Evolutionary conservation across 2,888 invertebrate genomes (phyloP).

Genomic region (Elegia similella): DNA sequence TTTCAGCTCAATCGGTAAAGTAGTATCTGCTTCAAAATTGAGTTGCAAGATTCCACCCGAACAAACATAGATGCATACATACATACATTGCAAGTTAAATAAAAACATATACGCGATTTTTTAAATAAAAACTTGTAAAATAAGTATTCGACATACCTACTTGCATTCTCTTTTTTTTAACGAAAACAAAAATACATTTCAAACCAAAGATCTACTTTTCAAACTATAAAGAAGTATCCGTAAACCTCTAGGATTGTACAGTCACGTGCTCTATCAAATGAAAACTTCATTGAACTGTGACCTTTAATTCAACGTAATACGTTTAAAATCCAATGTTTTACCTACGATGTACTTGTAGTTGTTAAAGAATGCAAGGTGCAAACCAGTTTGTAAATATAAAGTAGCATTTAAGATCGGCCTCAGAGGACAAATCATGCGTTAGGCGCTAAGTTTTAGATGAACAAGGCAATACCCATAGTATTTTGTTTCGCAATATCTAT

Average conservation of each 20-base stretch:
- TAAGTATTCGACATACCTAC: not conserved
- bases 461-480: not conserved
- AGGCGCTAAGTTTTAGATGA: slow-evolving; percentile 32
- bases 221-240: too few species aligned
- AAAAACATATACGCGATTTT: too few species aligned
- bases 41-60: too few species aligned
- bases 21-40: too few species aligned
- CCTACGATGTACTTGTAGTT: not conserved
- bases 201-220: too few species aligned
- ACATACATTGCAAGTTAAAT: too few species aligned
- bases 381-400: slow-evolving; percentile 40
- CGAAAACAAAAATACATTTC: too few species aligned
- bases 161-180: too few species aligned
- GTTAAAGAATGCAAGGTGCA: slow-evolving; percentile 27
- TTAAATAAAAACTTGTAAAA: too few species aligned
- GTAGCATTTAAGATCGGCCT: slow-evolving; percentile 27
- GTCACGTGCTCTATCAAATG: not conserved
- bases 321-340: not conserved
- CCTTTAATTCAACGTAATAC: not conserved
- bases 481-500: too few species aligned
- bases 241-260: not conserved
- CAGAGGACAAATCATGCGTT: slow-evolving; percentile 24
- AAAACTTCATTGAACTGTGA: not conserved
- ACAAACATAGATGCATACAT: too few species aligned
- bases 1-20: too few species aligned